Evolutionary conservation across 2,888 invertebrate genomes (phyloP).

Genomic region (Tenthredo scrophulariae): DNA sequence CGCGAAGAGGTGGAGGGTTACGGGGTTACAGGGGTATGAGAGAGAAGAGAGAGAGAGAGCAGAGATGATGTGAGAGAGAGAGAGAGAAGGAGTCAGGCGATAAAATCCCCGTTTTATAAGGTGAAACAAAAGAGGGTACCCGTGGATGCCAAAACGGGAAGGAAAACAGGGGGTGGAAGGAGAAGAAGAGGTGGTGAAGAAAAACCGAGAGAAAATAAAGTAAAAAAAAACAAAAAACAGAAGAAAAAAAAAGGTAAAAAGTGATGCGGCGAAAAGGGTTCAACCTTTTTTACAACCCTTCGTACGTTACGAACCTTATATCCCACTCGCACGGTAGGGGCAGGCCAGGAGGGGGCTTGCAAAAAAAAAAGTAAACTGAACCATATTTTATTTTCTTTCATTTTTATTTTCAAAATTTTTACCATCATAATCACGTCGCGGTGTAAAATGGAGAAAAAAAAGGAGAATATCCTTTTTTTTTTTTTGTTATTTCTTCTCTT

Average conservation of each 20-base stretch:
- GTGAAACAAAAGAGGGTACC: slow-evolving; percentile 54
- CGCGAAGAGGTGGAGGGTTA: slow-evolving; percentile 1
- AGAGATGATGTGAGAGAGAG: background rate
- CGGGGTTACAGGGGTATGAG: too few relatives aligned
- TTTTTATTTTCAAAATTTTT: background rate
- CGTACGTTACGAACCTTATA: background rate
- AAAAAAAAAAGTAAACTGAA: background rate
- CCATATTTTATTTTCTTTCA: background rate
- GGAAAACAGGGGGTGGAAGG: background rate
- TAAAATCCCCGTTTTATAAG: slow-evolving; percentile 56
- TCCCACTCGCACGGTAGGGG: background rate
- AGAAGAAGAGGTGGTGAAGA: background rate
- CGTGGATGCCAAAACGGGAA: background rate
- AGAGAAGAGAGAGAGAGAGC: background rate
- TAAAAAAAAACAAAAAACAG: too few relatives aligned
- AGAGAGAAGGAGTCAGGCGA: slow-evolving; percentile 46
- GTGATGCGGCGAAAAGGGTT: slow-evolving; percentile 15
- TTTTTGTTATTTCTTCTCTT: too few relatives aligned
- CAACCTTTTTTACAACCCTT: background rate
- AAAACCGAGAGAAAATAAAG: too few relatives aligned
- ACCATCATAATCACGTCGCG: too few relatives aligned
- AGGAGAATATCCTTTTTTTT: too few relatives aligned
- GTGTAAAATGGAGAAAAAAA: too few relatives aligned
- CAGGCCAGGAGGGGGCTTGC: background rate
- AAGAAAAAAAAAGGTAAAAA: background rate